Evolutionary conservation across 2,113 vertebrate genomes (phyloP), one percentile per base, ranked within the genome.

Genomic region (Excalfactoria chinensis): DNA sequence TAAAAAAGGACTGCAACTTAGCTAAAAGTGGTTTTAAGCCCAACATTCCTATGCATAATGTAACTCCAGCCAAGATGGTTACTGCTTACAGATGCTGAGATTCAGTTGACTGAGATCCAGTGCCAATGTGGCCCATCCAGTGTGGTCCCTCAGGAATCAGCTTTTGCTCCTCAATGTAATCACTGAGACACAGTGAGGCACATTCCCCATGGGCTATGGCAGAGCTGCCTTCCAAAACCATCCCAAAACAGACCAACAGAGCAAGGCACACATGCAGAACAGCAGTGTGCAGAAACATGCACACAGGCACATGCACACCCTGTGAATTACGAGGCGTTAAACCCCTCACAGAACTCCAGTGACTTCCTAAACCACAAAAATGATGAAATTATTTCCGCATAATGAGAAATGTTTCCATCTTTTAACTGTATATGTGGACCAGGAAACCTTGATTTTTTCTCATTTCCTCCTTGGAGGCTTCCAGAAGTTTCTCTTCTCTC

Each of bases 311-410:
- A 51, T 0, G 4, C 55, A n/a, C 41, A 3, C 18, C 53, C 79
- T 55, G 71, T 51, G 94, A 87, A 3, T 96, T 85, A 94, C 1
- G 93, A 82, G 68, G 81, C 2, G 11, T 73, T 60, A 85, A 95
- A 91, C 43, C 46, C 25, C 32, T 68, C 72, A 19, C 71, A 34
- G 82, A 82, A 70, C 84, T 62, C 74, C 62, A 40, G 74, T 68
- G 89, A 89, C 78, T 95, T 91, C 82, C 85, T 35, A 93, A 93
- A 94, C 91, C 93, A 88, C 91, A 94, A 58, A 93, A 92, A 79
- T 7, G 1, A 73, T 73, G 7, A 7, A 89, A 92, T 94, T 92
- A 79, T 40, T 93, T 34, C 73, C 44, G 44, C 67, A 11, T 68
- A 74, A 74, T 40, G 43, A 67, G 81, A 87, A 85, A 64, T 13